Base-by-base conservation (phyloP, 2,797 vertebrate species). In the Peromyscus melanophrys region DNA sequence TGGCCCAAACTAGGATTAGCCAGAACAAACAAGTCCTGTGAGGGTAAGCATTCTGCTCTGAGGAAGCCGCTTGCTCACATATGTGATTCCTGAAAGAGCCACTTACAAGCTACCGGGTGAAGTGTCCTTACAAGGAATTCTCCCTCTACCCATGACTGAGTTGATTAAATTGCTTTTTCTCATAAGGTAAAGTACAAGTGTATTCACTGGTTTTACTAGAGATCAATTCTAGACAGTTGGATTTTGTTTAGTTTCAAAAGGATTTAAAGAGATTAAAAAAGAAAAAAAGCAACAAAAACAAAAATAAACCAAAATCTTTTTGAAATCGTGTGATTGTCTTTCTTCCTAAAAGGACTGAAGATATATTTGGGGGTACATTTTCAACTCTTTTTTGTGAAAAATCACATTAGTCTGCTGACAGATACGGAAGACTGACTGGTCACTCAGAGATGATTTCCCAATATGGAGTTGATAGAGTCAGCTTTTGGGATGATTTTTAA, bases 231-330 rank as follows among this genome's bases (percentile, higher is more conserved):
- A 17, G 55, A 46, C 40, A 3, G 13, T 89, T 55, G 77, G 69
- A 29, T 71, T 77, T 84, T 86, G n/a, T 85, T 59, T 77, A 46
- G 37, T 88, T 96, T 94, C 46, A 59, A 76, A 86, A 94, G 75
- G 17, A 92, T 55, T 71, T 95, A 16, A 85, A 95, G 63, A 75
- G n/a, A 89, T 55, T 81, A 90, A 6, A 34, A 37, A 37, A n/a
- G 14, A 25, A 16, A 6, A 49, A 23, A 52, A 52, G 49, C 11
- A 65, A 43, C 16, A 63, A 14, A 67, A 65, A 19, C 29, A 78
- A 78, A 76, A 69, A n/a, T 67, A 52, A 69, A 49, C 31, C 21
- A 69, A 67, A 77, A 5, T 4, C 29, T 82, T 92, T 43, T 27
- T 1, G 55, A 86, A 87, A 59, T 29, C 37, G 57, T 31, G 88